Evolutionary conservation across 2,888 invertebrate genomes (phyloP).

Genomic region (Hermaeophaga mercurialis): DNA sequence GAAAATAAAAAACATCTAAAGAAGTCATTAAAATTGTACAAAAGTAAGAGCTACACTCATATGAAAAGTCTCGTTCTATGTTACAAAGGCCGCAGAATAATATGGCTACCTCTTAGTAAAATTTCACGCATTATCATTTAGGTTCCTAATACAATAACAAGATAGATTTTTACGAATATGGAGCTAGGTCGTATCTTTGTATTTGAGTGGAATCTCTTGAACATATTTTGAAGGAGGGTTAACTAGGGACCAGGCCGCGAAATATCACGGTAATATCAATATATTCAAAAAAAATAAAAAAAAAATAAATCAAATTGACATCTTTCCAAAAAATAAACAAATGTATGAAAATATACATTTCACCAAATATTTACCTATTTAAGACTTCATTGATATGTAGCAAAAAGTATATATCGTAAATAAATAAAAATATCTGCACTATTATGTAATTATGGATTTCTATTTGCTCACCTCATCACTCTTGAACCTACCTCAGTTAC

Average conservation of each 20-base stretch:
- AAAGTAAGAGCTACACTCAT: too few species aligned
- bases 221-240: constrained; percentile 53
- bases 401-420: constrained; percentile 45
- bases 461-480: constrained; percentile 23
- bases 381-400: constrained; percentile 54
- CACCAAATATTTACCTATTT: constrained; percentile 49
- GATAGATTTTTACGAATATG: constrained; percentile 24
- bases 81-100: too few species aligned
- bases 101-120: constrained; percentile 17
- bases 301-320: constrained; percentile 56
- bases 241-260: constrained; percentile 62
- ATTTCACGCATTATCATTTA: constrained; percentile 12
- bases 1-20: too few species aligned
- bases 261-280: constrained; percentile 60
- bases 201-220: constrained; percentile 45
- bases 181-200: constrained; percentile 39
- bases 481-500: constrained; percentile 21
- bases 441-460: constrained; percentile 36
- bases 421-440: constrained; percentile 48
- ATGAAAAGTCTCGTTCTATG: too few species aligned
- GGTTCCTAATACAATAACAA: constrained; percentile 32
- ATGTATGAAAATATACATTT: constrained; percentile 54
- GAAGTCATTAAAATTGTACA: too few species aligned
- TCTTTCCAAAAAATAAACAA: constrained; percentile 45
- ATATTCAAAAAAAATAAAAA: constrained; percentile 56